These are phyloP conservation scores for Pocillopora meandrina DNA, from an alignment of 92 coral and sea anemone species.

Conservation along the genomic window DNA sequence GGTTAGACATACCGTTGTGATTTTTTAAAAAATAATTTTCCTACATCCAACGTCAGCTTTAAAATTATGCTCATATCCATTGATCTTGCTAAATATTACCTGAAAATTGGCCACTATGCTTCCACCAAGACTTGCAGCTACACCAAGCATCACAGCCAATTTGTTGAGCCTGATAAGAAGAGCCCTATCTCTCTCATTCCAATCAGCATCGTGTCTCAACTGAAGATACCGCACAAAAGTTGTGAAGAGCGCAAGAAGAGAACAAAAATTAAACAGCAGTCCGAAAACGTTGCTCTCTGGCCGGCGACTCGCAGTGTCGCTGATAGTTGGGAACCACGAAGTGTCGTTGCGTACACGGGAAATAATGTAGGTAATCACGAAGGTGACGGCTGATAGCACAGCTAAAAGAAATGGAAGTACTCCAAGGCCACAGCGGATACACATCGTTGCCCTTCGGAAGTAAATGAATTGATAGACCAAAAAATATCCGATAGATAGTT, in stretches of 20 bases:
- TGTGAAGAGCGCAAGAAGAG: constrained; percentile 59
- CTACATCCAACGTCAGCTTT: neutral
- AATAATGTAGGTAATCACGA: constrained; percentile 67
- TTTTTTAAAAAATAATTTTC: too few species aligned
- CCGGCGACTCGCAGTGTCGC: constrained; percentile 62
- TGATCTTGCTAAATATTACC: constrained; percentile 43
- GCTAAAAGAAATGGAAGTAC: constrained; percentile 72
- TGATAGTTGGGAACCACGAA: constrained; percentile 82
- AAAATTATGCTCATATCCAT: neutral
- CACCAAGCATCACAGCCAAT: constrained; percentile 65
- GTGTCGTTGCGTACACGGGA: constrained; percentile 54
- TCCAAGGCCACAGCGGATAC: constrained; percentile 61
- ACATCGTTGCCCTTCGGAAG: neutral
- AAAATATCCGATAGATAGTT: neutral
- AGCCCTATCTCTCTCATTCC: constrained; percentile 79
- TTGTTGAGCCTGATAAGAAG: constrained; percentile 67
- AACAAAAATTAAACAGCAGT: constrained; percentile 74
- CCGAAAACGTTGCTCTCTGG: constrained; percentile 91
- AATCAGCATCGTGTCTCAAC: constrained; percentile 85
- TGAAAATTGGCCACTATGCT: constrained; percentile 89
- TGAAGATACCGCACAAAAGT: constrained; percentile 81
- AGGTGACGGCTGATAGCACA: constrained; percentile 51
- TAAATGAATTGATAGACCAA: neutral
- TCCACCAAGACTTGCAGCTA: constrained; percentile 71
- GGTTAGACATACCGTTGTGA: too few species aligned